A percentile compares a stretch with the other conserved stretches of the same genome.
These are phyloP conservation scores for Notarius quadriscutis DNA, from an alignment of 2,113 vertebrate genomes.

Conservation along the genomic window DNA sequence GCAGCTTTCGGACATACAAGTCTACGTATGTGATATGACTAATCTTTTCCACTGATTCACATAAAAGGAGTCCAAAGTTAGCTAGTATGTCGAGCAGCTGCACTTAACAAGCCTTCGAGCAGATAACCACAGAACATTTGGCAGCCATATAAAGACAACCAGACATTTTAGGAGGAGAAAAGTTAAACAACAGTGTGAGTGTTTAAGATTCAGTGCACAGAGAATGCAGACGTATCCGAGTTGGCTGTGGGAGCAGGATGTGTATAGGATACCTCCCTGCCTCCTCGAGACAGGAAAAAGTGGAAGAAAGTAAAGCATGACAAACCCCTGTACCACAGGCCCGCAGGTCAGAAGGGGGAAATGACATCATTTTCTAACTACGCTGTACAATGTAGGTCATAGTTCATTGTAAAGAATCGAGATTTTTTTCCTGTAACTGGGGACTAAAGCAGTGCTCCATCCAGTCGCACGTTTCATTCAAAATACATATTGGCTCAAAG, in stretches of 20 bases:
- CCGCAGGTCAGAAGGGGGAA: constrained; percentile 9
- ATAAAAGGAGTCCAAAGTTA: constrained; percentile 20
- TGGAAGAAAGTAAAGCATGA: constrained; percentile 23
- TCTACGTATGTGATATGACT: neutral
- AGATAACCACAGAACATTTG: constrained; percentile 36
- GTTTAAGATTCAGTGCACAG: constrained; percentile 16
- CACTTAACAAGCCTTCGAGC: constrained; percentile 27
- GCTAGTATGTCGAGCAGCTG: constrained; percentile 14
- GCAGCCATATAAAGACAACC: constrained; percentile 20
- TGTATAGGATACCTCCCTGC: constrained; percentile 24
- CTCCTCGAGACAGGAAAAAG: constrained; percentile 23
- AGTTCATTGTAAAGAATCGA: constrained; percentile 15
- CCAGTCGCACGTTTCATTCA: neutral
- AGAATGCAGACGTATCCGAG: constrained; percentile 21
- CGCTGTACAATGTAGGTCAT: constrained; percentile 12
- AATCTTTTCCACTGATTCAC: constrained; percentile 10
- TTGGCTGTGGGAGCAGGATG: constrained; percentile 41
- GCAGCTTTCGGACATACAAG: neutral
- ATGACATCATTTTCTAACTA: constrained; percentile 33
- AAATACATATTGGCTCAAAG: neutral
- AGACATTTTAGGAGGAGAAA: constrained; percentile 22
- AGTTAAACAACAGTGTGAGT: neutral
- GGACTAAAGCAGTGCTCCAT: neutral
- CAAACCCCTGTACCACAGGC: neutral
- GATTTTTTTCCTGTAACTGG: neutral